Evolutionary conservation across 2,797 vertebrate species (phyloP).

Genomic region (Arrhamphus sclerolepis): DNA sequence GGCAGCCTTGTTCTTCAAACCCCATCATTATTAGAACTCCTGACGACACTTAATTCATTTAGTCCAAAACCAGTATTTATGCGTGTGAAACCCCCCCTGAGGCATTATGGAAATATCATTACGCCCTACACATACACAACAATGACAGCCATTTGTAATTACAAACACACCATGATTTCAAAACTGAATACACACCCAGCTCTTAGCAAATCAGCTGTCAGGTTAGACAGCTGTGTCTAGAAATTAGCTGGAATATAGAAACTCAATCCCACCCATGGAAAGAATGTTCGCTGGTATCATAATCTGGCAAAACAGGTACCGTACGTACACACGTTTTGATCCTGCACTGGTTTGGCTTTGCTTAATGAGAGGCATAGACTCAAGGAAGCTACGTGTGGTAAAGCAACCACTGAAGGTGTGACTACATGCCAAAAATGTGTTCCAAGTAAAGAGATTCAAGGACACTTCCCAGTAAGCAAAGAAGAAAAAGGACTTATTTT

Average conservation of each 20-base stretch:
- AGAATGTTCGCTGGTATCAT: slow-evolving; percentile 47
- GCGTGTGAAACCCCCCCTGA: slow-evolving; percentile 9
- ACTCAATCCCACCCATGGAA: slow-evolving; percentile 61
- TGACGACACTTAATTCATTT: background rate
- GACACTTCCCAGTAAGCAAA: background rate
- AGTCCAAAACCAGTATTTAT: slow-evolving; percentile 2
- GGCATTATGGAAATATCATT: slow-evolving; percentile 6
- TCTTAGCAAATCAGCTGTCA: slow-evolving; percentile 25
- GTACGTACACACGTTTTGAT: background rate
- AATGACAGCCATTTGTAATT: slow-evolving; percentile 18
- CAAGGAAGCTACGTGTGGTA: slow-evolving; percentile 10
- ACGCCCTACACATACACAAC: background rate
- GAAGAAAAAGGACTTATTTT: slow-evolving; percentile 2
- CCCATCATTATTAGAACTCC: background rate
- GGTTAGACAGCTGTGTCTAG: slow-evolving; percentile 16
- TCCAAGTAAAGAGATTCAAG: background rate
- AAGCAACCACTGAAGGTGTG: slow-evolving; percentile 33
- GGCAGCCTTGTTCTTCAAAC: background rate
- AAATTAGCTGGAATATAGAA: slow-evolving; percentile 49
- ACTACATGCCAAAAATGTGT: slow-evolving; percentile 2
- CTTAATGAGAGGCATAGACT: slow-evolving; percentile 22
- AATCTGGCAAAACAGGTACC: slow-evolving; percentile 48
- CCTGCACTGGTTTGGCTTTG: slow-evolving; percentile 40
- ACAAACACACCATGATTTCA: slow-evolving; percentile 34
- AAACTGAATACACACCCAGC: slow-evolving; percentile 57